Evolutionary conservation across 1,140 invertebrate species (phyloP).

Genomic region (Cataglyphis hispanica): DNA sequence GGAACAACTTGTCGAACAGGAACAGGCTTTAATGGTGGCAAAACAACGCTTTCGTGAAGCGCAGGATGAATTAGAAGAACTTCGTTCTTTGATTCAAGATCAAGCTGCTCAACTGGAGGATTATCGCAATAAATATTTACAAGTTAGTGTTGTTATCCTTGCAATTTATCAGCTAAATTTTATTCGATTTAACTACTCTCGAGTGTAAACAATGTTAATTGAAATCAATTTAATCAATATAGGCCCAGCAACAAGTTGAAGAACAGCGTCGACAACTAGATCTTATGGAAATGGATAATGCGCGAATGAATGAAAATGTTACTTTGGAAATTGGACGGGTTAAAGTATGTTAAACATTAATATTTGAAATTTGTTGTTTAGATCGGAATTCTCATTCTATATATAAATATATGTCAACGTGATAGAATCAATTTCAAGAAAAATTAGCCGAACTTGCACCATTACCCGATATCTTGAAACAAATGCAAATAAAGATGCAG

Average conservation of each 20-base stretch:
- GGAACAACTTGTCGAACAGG: slow-evolving; percentile 89
- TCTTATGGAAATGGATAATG: slow-evolving; percentile 92
- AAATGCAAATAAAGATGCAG: slow-evolving; percentile 90
- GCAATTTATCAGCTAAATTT: background rate
- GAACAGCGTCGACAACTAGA: slow-evolving; percentile 91
- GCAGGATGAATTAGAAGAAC: slow-evolving; percentile 90
- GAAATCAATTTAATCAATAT: slow-evolving; percentile 49
- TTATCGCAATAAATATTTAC: slow-evolving; percentile 90
- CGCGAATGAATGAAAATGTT: slow-evolving; percentile 91
- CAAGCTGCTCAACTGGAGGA: slow-evolving; percentile 91
- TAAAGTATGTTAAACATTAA: slow-evolving; percentile 85
- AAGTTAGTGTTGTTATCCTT: slow-evolving; percentile 66
- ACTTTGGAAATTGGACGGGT: slow-evolving; percentile 91
- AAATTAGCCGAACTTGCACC: slow-evolving; percentile 91
- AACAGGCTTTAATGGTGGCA: slow-evolving; percentile 88
- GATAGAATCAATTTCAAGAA: slow-evolving; percentile 89
- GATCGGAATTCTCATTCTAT: background rate
- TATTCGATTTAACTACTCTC: background rate
- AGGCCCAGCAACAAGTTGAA: slow-evolving; percentile 91
- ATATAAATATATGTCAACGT: background rate
- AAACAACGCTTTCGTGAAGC: slow-evolving; percentile 89
- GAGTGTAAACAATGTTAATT: background rate
- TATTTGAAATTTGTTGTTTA: background rate
- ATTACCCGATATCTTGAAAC: slow-evolving; percentile 91
- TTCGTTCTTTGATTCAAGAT: slow-evolving; percentile 90